Percentiles rank a stretch among this genome's conserved stretches.
Conservation (phyloP, 2,113 vertebrate species). For the Scomber japonicus region DNA sequence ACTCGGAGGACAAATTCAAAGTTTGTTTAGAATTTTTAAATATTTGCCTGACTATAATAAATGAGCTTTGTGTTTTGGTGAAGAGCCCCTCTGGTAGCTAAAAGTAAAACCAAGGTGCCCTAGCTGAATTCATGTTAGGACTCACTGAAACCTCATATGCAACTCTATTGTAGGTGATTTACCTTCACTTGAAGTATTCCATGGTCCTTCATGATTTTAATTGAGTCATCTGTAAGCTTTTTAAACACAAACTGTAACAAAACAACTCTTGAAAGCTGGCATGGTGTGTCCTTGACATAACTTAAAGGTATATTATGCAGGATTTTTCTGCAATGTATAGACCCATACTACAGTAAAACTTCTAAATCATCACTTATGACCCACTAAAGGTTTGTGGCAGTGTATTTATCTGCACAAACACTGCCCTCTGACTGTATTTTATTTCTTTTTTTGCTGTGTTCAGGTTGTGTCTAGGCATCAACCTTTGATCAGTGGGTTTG, state of each 20-base stretch:
- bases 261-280: too few relatives aligned
- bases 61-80: slow-evolving; percentile 36
- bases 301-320: not conserved
- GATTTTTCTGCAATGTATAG: too few relatives aligned
- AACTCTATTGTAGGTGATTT: not conserved
- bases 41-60: slow-evolving; percentile 18
- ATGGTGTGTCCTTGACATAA: not conserved
- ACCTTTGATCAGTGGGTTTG: too few relatives aligned
- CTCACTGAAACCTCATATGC: not conserved
- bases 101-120: slow-evolving; percentile 55
- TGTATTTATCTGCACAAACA: too few relatives aligned
- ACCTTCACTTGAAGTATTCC: not conserved
- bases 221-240: not conserved
- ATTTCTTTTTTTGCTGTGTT: too few relatives aligned
- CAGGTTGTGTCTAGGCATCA: too few relatives aligned
- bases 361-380: too few relatives aligned
- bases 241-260: too few relatives aligned
- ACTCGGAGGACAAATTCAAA: slow-evolving; percentile 48
- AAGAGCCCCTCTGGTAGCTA: slow-evolving; percentile 26
- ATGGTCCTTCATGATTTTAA: not conserved
- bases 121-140: slow-evolving; percentile 25
- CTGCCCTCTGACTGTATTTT: too few relatives aligned
- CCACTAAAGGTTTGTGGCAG: too few relatives aligned
- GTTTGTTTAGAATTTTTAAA: slow-evolving; percentile 48
- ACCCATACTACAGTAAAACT: too few relatives aligned